Evolutionary conservation across 2,888 invertebrate species (phyloP), one percentile per base, ranked within the genome.

Genomic region (Branchinecta sandiegonensis): DNA sequence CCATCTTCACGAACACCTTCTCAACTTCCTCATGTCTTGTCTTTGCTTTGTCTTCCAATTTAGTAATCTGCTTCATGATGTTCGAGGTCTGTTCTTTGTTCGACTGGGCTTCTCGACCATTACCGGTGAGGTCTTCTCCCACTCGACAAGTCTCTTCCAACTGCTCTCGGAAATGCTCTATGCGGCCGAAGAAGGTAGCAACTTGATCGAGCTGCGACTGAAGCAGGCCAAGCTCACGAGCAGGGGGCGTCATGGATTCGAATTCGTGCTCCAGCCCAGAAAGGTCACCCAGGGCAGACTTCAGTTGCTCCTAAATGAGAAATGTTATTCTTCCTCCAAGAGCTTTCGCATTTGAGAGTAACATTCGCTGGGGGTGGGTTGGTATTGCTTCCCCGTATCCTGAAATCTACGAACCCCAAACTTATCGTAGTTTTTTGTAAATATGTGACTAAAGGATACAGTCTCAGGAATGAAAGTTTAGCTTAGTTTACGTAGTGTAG

Each of bases 221-320:
- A 0, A 96, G 88, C 0, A 86, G 85, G 76, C 90, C 89, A 65
- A 93, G 83, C 77, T 95, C 95, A 17, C 95, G 83, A 1, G 87
- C 94, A 0, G 93, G 87, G 0, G 94, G 87, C 75, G 87, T 87
- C 84, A 94, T 88, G 48, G 83, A 80, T 74, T 92, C 91, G 50
- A 95, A 79, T 72, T 93, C 90, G 69, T 85, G 85, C 76, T 95
- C 94, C 68, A 95, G 78, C 68, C 85, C 85, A 0, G 86, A 83
- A 4, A 95, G 79, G 76, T 93, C 88, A 71, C 86, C 83, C 23
- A 85, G 85, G 1, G 94, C 80, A 63, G 79, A 82, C 78, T 92
- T 93, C 13, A 92, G 86, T 79, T 89, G 87, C 71, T 92, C 91
- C n/a, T n/a, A n/a, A n/a, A n/a, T n/a, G n/a, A n/a, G n/a, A n/a